These are phyloP conservation scores for Saguinus imperator DNA, from an alignment of 2,113 vertebrate species.

Conservation along the genomic window DNA sequence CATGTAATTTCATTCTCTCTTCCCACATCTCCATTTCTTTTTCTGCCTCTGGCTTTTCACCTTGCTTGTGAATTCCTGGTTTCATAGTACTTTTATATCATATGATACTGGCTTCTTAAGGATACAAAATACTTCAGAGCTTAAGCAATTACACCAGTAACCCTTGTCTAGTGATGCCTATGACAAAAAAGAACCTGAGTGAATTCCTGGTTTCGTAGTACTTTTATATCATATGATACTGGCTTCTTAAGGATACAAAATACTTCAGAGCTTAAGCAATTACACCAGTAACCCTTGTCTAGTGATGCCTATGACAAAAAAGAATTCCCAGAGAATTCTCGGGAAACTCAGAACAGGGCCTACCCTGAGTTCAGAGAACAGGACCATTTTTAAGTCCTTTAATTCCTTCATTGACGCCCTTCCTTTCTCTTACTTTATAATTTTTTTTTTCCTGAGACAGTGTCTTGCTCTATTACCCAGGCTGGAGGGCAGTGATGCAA, in stretches of 20 bases:
- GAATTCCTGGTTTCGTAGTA: constrained; percentile 17
- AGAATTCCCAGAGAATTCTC: neutral
- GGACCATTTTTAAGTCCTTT: constrained; percentile 2
- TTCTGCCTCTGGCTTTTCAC: neutral
- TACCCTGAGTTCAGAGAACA: constrained; percentile 13
- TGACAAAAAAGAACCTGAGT: neutral
- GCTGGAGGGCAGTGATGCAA: no score
- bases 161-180: neutral
- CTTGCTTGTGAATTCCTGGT: constrained; percentile 5
- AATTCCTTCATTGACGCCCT: neutral
- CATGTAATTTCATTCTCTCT: constrained; percentile 11
- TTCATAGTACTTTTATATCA: constrained; percentile 9
- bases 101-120: neutral
- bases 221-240: neutral
- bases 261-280: neutral
- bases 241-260: neutral
- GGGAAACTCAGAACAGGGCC: neutral
- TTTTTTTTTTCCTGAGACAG: no score
- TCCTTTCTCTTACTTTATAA: no score
- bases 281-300: neutral
- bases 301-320: neutral
- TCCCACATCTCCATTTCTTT: constrained; percentile 15
- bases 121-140: neutral
- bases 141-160: neutral
- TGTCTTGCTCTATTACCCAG: no score